phyloP scores from a whole-genome alignment of 2,113 vertebrate species.

The Oryzias curvinotus region DNA sequence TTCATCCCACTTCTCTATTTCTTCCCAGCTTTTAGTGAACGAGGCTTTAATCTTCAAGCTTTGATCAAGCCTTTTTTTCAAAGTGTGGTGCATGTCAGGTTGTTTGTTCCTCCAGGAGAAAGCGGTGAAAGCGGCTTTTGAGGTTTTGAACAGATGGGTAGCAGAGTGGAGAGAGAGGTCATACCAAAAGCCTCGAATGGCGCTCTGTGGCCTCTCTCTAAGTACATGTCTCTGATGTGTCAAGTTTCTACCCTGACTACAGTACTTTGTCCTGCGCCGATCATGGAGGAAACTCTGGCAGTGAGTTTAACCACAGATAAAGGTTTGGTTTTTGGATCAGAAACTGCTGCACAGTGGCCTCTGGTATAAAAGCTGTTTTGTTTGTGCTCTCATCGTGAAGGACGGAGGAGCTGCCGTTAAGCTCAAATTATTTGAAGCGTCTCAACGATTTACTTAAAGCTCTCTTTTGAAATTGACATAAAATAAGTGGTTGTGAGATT shows the following conservation, averaged over 20 bases:
- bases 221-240: conserved; percentile 26
- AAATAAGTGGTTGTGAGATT: not conserved
- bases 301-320: not conserved
- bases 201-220: conserved; percentile 2
- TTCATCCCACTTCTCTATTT: too few species aligned
- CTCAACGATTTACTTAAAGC: not conserved
- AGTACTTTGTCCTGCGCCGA: not conserved
- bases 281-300: not conserved
- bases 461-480: not conserved
- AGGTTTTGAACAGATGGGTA: conserved; percentile 1
- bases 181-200: conserved; percentile 10
- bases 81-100: too few species aligned
- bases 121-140: not conserved
- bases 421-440: not conserved
- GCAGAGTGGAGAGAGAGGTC: conserved; percentile 5
- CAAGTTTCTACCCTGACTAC: conserved; percentile 22
- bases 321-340: not conserved
- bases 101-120: too few species aligned
- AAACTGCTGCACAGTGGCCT: not conserved
- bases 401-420: not conserved
- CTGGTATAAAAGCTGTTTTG: not conserved
- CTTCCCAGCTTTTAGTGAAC: too few species aligned
- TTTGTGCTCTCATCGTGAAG: not conserved
- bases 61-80: too few species aligned
- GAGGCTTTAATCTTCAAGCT: too few species aligned